Evolutionary conservation across 2,797 vertebrate genomes (phyloP).

Genomic region (Tolypeutes matacus): DNA sequence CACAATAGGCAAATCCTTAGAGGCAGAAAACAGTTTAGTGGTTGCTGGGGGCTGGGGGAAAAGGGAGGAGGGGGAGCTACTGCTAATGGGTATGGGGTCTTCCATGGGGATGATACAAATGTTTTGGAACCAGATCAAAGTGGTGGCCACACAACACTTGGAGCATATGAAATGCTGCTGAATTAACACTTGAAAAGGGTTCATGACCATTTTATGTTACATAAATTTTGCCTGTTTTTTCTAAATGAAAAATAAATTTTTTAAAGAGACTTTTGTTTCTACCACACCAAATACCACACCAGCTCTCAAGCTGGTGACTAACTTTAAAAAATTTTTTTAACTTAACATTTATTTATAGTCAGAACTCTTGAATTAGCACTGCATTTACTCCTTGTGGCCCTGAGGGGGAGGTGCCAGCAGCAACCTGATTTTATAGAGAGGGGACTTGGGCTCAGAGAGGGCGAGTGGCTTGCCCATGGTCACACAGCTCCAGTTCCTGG

Average conservation of each 20-base stretch:
- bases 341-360: not conserved
- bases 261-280: not conserved
- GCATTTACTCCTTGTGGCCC: not conserved
- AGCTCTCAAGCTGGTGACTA: not conserved
- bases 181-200: not conserved
- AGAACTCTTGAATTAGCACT: not conserved
- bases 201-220: not conserved
- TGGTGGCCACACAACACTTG: fast-evolving
- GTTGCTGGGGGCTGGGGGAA: not conserved
- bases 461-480: not conserved
- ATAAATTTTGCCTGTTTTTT: not conserved
- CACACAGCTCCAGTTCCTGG: not conserved
- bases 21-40: not conserved
- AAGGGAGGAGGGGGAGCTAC: no score
- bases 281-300: not conserved
- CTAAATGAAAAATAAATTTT: not conserved
- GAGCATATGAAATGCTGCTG: not conserved
- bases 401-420: not conserved
- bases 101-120: not conserved
- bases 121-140: not conserved
- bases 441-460: not conserved
- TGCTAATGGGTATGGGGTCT: fast-evolving
- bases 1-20: not conserved
- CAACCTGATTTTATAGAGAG: not conserved
- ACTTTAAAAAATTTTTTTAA: not conserved